Evolutionary conservation across 2,113 vertebrate genomes (phyloP).

Genomic region (Pseudolaguvia tuberculata): DNA sequence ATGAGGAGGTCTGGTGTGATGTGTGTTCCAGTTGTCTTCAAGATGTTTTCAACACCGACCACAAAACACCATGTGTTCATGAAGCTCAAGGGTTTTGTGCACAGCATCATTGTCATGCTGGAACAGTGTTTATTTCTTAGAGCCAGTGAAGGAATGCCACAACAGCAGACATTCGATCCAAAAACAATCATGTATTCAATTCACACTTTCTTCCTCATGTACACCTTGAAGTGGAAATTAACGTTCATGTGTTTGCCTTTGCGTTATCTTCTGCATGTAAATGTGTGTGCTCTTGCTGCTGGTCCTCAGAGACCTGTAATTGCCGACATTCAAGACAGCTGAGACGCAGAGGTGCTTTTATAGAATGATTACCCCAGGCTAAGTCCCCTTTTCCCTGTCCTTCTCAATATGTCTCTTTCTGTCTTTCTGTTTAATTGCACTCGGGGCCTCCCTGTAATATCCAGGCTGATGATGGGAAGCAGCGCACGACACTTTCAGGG

Average conservation of each 20-base stretch:
- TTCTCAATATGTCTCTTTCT: slow-evolving; percentile 36
- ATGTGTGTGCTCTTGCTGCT: background rate
- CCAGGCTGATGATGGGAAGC: slow-evolving; percentile 25
- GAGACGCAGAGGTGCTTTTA: slow-evolving; percentile 14
- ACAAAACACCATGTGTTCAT: too few species aligned
- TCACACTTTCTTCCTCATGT: background rate
- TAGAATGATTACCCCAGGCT: slow-evolving; percentile 24
- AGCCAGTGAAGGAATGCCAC: too few species aligned
- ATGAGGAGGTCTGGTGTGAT: too few species aligned
- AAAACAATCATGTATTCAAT: background rate
- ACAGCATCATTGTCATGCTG: too few species aligned
- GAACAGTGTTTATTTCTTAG: too few species aligned
- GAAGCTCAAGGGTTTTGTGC: too few species aligned
- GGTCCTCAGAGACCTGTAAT: slow-evolving; percentile 7
- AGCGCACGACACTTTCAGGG: slow-evolving; percentile 34
- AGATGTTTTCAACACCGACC: too few species aligned
- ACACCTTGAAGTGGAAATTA: background rate
- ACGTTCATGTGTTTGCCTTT: background rate
- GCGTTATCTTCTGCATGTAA: background rate
- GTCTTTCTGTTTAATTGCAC: slow-evolving; percentile 41
- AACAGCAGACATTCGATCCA: too few species aligned
- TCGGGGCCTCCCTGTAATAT: slow-evolving; percentile 38
- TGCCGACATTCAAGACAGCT: slow-evolving; percentile 22
- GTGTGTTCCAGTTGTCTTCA: too few species aligned
- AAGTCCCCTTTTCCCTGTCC: slow-evolving; percentile 43